A percentile compares a stretch with the other conserved stretches of the same genome.
These are phyloP conservation scores for Sander lucioperca DNA, from an alignment of 2,113 vertebrate genomes.

Conservation along the genomic window DNA sequence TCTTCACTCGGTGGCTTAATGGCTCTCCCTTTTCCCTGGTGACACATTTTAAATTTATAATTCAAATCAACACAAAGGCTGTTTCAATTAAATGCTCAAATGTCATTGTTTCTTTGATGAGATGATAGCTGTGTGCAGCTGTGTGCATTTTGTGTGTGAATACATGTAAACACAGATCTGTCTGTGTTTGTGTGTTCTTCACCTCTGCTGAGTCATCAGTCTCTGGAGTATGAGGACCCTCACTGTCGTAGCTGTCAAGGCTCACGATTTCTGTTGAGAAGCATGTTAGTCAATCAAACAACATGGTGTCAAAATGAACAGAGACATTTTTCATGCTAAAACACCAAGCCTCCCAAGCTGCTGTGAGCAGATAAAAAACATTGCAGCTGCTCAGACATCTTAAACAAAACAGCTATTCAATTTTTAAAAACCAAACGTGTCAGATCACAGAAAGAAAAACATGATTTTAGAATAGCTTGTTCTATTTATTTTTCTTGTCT, in stretches of 20 bases:
- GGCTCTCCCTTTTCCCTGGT: slow-evolving; percentile 83
- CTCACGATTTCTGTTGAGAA: slow-evolving; percentile 87
- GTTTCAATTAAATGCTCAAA: not conserved
- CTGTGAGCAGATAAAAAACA: slow-evolving; percentile 18
- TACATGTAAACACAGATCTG: not conserved
- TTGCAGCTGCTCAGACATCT: slow-evolving; percentile 28
- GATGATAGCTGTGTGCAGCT: not conserved
- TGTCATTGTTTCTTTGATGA: not conserved
- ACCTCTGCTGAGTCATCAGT: slow-evolving; percentile 92
- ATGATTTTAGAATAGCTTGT: slow-evolving; percentile 43
- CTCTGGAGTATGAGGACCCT: slow-evolving; percentile 91
- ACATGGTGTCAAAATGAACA: slow-evolving; percentile 25
- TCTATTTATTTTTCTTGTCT: slow-evolving; percentile 42
- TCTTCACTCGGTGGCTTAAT: slow-evolving; percentile 92
- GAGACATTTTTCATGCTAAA: not conserved
- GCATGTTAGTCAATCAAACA: slow-evolving; percentile 30
- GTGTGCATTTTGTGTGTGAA: not conserved
- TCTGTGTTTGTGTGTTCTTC: slow-evolving; percentile 24
- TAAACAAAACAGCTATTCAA: slow-evolving; percentile 47
- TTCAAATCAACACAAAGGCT: not conserved
- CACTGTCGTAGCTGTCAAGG: slow-evolving; percentile 91
- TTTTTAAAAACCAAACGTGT: slow-evolving; percentile 15
- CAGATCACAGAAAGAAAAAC: slow-evolving; percentile 48
- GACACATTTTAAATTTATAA: slow-evolving; percentile 30
- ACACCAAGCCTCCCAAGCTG: slow-evolving; percentile 21